Percentiles rank a stretch among this genome's conserved stretches.
phyloP scores from a whole-genome alignment of 2,113 vertebrate species.

The Albula glossodonta region DNA sequence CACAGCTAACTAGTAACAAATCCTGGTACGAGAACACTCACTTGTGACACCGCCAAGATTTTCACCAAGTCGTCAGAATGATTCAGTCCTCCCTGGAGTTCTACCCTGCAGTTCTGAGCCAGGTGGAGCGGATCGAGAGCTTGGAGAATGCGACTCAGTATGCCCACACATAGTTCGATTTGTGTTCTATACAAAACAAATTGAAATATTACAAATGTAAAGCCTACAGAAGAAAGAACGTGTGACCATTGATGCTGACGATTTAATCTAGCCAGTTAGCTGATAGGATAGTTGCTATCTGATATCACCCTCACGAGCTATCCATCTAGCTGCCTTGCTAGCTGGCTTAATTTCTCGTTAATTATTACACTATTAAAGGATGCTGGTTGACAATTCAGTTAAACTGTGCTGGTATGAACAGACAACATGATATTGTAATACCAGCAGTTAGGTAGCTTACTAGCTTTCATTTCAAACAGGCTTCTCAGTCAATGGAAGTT shows the following conservation, averaged over 20 bases:
- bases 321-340: background rate
- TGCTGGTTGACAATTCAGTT: too few relatives aligned
- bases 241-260: background rate
- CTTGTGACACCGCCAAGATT: slow-evolving; percentile 84
- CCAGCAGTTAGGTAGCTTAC: too few relatives aligned
- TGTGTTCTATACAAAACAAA: slow-evolving; percentile 74
- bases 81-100: slow-evolving; percentile 81
- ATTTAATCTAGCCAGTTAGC: background rate
- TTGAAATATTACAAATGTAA: background rate
- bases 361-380: background rate
- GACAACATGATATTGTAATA: too few relatives aligned
- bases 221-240: background rate
- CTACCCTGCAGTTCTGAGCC: slow-evolving; percentile 73
- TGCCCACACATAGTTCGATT: slow-evolving; percentile 80
- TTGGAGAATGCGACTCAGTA: slow-evolving; percentile 83
- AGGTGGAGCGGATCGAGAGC: slow-evolving; percentile 79
- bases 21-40: slow-evolving; percentile 45
- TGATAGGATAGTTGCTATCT: background rate
- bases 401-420: too few relatives aligned
- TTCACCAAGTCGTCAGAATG: slow-evolving; percentile 83
- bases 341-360: too few relatives aligned
- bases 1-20: background rate
- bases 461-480: background rate
- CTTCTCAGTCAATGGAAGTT: background rate
- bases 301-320: background rate